Base-by-base conservation (phyloP, 1,140 invertebrate species). In the Microvelia longipes region DNA sequence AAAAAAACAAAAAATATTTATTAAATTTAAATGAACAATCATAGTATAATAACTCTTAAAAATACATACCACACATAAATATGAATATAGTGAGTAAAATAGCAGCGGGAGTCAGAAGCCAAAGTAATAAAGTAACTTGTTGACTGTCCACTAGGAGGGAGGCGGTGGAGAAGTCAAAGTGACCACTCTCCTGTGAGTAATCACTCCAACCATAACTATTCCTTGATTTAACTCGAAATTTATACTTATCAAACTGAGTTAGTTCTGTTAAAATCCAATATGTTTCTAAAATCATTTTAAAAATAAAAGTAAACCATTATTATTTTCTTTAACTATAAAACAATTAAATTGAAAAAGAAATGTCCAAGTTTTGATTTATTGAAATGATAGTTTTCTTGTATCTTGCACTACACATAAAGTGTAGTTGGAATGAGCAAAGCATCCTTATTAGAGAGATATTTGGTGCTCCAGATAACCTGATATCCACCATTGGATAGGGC, bases 211-310 rank as follows among this genome's bases (percentile, higher is more conserved):
- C 94, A 77, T 90, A 87, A 19, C 81, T 78, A 78, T 96, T 96
- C 67, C 82, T 80, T 0, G 92, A 92, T 60, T 87, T 83, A 24
- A 92, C 91, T 2, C 89, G 83, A 77, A 94, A 95, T 11, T 85
- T 80, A 71, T 89, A 88, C 5, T 83, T 84, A 1, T 85, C 79
- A 75, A 79, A 76, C 2, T 75, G 71, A 19, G 86, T 84, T 19
- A 93, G 80, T 0, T 85, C 85, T 0, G 83, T 82, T 15, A 94
- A 86, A 61, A 91, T 83, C 90, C 92, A 96, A 73, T 88, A 87
- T 72, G 85, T 85, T 24, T 90, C 88, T 83, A 75, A 25, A 78
- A 76, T 71, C 71, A 70, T n/a, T n/a, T n/a, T n/a, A n/a, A n/a
- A n/a, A n/a, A n/a, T n/a, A n/a, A n/a, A n/a, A 72, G 66, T 69